A percentile compares a stretch with the other conserved stretches of the same genome.
Conservation (phyloP, 1,140 invertebrate genomes). For the Parapsyche elsis region DNA sequence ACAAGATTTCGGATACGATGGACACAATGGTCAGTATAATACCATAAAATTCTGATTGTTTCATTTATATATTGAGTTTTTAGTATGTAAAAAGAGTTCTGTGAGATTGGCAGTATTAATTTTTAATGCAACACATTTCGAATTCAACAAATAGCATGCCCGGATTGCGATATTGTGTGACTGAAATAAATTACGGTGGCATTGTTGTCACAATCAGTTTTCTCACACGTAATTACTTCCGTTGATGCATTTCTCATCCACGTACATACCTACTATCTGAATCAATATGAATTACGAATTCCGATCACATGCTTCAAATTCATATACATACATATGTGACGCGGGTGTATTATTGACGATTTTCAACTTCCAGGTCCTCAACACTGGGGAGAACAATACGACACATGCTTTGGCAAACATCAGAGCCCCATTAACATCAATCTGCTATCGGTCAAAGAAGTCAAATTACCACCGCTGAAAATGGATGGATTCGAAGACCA, state of each 20-base stretch:
- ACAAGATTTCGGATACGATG: constrained; percentile 57
- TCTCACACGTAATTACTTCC: constrained; percentile 36
- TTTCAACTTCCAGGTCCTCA: constrained; percentile 69
- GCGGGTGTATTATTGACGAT: neutral
- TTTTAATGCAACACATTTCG: neutral
- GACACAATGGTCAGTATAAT: constrained; percentile 54
- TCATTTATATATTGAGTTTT: neutral
- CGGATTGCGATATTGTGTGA: constrained; percentile 6
- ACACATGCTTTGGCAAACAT: constrained; percentile 78
- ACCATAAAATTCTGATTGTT: too few relatives aligned
- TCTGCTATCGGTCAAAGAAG: constrained; percentile 71
- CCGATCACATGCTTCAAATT: neutral
- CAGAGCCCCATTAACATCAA: constrained; percentile 88
- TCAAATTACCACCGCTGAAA: constrained; percentile 68
- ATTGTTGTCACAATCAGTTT: constrained; percentile 34
- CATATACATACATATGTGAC: neutral
- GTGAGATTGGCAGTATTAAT: neutral
- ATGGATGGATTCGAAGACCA: constrained; percentile 70
- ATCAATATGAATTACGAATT: constrained; percentile 15
- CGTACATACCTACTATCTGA: constrained; percentile 24
- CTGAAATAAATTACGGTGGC: constrained; percentile 18
- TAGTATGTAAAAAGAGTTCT: too few relatives aligned
- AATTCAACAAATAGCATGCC: constrained; percentile 12
- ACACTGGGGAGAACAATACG: constrained; percentile 76
- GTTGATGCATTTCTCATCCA: constrained; percentile 52